A percentile compares a stretch with the other conserved stretches of the same genome.
phyloP scores from a whole-genome alignment of 2,113 vertebrate genomes.

The Hippocampus zosterae region DNA sequence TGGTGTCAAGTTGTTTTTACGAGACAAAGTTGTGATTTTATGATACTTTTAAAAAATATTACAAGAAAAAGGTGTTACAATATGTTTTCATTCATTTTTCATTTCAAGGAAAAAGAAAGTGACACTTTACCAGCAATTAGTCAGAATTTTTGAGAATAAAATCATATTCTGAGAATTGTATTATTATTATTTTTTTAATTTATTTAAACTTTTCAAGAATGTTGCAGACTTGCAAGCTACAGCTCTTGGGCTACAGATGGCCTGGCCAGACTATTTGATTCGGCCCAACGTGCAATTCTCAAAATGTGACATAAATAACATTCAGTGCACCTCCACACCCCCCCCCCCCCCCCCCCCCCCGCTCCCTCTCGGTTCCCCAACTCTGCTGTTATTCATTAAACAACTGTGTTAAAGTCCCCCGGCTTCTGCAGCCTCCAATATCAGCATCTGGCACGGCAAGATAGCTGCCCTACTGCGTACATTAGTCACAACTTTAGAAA shows the following conservation, averaged over 20 bases:
- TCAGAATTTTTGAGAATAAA: too few relatives aligned
- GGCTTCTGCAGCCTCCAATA: neutral
- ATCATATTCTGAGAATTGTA: neutral
- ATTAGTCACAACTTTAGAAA: conserved; percentile 26
- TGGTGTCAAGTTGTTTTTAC: too few relatives aligned
- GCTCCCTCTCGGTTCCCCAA: neutral
- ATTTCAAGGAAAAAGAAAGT: too few relatives aligned
- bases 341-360: too few relatives aligned
- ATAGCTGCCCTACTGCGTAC: neutral
- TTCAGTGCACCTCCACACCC: neutral
- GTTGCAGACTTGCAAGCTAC: neutral
- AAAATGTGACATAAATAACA: neutral
- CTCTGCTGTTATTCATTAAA: neutral
- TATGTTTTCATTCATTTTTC: too few relatives aligned
- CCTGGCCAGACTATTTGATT: neutral
- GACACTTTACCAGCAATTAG: too few relatives aligned
- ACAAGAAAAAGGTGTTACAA: too few relatives aligned
- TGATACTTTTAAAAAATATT: too few relatives aligned
- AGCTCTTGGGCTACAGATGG: neutral
- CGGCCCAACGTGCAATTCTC: neutral
- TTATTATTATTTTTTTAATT: too few relatives aligned
- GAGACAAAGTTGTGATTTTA: too few relatives aligned
- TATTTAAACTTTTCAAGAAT: too few relatives aligned
- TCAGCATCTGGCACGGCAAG: conserved; percentile 10
- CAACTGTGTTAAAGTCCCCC: neutral